Base-by-base conservation (phyloP, 2,888 invertebrate species). In the Poecilobothrus nobilitatus region DNA sequence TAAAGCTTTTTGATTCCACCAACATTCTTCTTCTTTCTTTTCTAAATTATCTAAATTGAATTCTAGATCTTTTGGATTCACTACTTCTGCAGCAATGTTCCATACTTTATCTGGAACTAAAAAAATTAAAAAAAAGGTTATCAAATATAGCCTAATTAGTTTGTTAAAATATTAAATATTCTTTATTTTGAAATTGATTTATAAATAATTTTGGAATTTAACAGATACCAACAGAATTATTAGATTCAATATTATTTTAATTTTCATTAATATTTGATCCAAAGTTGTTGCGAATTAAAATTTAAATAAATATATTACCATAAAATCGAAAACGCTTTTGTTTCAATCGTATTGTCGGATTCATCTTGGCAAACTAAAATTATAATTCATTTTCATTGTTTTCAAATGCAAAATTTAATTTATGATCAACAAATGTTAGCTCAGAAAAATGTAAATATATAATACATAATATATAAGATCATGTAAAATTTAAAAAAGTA, bases 1-100 rank as follows among this genome's bases (percentile, higher is more conserved):
- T 27, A 95, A 82, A 2, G 91, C 89, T 74, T 89, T 88, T 76
- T 89, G 88, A 78, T 91, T 92, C 94, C 94, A 94, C 95, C 95
- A 95, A 72, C 85, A 86, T 72, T 86, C 86, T 66, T 85, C 84
- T 62, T 85, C 84, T 67, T 86, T 84, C 12, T 77, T 63, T 10
- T 75, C 74, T n/a, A 80, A 67, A 10, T 76, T 69, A 34, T 86
- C 85, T 68, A 86, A 79, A 72, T 84, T 83, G 9, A 83, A 82
- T 65, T 87, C 86, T 73, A 86, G 84, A 70, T 87, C 85, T 20
- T 87, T 86, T 69, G 86, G 85, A 71, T 84, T 74, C 15, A 87
- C 86, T 18, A 87, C 86, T 70, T 87, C 80, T 73, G 89, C 87
- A 77, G 91, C 88, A 76, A 92, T 87, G 74, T 85, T 86, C 86